These are phyloP conservation scores for Phthorimaea operculella DNA, from an alignment of 1,140 invertebrate genomes.

Conservation along the genomic window DNA sequence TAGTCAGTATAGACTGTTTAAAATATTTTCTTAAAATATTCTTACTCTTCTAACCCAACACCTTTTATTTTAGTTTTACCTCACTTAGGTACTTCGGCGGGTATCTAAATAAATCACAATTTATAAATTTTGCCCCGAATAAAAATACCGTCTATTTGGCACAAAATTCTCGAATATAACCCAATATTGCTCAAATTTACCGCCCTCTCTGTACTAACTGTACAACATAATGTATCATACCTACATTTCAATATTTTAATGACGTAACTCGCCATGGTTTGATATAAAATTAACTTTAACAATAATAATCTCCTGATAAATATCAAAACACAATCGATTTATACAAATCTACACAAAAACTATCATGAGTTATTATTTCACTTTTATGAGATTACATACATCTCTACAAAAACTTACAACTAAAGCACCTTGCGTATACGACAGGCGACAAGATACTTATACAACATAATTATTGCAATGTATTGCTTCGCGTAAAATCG, in stretches of 20 bases:
- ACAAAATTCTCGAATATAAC: slow-evolving; percentile 40
- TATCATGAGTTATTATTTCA: background rate
- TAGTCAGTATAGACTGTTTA: slow-evolving; percentile 35
- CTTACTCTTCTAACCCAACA: slow-evolving; percentile 32
- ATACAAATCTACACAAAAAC: slow-evolving; percentile 1
- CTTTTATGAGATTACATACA: background rate
- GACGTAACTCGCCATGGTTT: slow-evolving; percentile 31
- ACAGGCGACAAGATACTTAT: background rate
- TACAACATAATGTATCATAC: slow-evolving; percentile 5
- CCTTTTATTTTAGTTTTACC: slow-evolving; percentile 30
- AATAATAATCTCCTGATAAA: slow-evolving; percentile 5
- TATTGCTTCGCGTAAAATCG: background rate
- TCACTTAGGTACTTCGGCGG: slow-evolving; percentile 38
- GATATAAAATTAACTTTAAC: slow-evolving; percentile 11
- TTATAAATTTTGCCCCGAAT: slow-evolving; percentile 57
- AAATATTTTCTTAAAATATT: slow-evolving; percentile 14
- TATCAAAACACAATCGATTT: slow-evolving; percentile 3
- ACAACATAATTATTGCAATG: background rate
- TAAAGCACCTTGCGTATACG: background rate
- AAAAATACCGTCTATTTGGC: slow-evolving; percentile 61
- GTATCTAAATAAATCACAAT: slow-evolving; percentile 28
- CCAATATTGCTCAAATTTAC: slow-evolving; percentile 1
- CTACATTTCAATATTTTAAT: background rate
- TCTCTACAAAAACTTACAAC: background rate
- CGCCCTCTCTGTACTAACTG: background rate